A percentile compares a stretch with the other conserved stretches of the same genome.
Evolutionary conservation across 2,797 vertebrate species (phyloP).

Genomic region (Loris lydekkerianus): DNA sequence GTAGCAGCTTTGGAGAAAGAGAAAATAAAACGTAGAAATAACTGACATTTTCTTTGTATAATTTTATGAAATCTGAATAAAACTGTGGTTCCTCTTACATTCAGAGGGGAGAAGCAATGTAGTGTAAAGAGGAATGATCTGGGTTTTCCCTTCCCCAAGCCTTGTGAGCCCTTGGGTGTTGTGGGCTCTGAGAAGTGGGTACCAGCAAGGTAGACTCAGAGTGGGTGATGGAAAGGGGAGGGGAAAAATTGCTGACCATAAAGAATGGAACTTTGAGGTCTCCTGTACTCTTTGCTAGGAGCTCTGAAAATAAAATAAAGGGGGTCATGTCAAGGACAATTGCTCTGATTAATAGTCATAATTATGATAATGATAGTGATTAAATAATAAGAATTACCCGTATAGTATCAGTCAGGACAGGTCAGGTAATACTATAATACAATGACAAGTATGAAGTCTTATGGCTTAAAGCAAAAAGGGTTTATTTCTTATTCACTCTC

Average conservation of each 20-base stretch:
- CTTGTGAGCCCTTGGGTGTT: neutral
- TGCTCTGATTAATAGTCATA: neutral
- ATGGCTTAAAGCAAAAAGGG: neutral
- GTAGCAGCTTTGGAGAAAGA: neutral
- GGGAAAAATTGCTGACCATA: neutral
- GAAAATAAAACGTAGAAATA: slow-evolving; percentile 31
- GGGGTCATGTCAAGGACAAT: neutral
- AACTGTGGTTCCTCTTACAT: neutral
- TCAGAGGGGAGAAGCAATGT: neutral
- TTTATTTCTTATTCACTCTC: neutral
- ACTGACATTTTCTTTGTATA: neutral
- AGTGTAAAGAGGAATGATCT: neutral
- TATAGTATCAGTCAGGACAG: neutral
- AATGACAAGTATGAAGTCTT: neutral
- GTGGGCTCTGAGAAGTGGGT: neutral
- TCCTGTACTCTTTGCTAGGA: neutral
- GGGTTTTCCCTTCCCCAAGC: neutral
- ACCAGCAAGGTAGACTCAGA: neutral
- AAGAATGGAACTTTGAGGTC: neutral
- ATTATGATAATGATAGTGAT: neutral
- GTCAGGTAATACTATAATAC: neutral
- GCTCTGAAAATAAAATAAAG: neutral
- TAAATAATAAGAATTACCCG: neutral
- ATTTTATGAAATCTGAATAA: slow-evolving; percentile 17
- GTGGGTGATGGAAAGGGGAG: neutral